phyloP scores from a whole-genome alignment of 2,888 invertebrate genomes.

The Escarpia spicata region DNA sequence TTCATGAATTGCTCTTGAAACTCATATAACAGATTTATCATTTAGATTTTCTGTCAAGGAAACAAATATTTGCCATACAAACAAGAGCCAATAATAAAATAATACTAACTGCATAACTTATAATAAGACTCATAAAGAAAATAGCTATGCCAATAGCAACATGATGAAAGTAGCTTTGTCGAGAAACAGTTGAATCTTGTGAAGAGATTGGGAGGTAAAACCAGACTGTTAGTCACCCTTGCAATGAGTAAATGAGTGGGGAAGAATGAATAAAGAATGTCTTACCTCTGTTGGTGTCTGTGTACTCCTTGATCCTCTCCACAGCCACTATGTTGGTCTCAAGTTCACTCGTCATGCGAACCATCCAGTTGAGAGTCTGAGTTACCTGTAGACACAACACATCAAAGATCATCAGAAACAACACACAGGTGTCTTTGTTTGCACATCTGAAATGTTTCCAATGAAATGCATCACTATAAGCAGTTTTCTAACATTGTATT shows the following conservation, averaged over 20 bases:
- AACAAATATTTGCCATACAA: constrained; percentile 31
- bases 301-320: constrained; percentile 95
- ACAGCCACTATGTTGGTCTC: constrained; percentile 98
- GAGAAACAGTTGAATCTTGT: neutral
- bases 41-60: neutral
- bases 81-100: too few species aligned
- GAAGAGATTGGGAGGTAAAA: too few species aligned
- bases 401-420: neutral
- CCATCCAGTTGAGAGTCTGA: constrained; percentile 94
- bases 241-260: neutral
- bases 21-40: too few species aligned
- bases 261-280: neutral
- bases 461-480: too few species aligned
- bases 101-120: too few species aligned
- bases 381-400: constrained; percentile 75
- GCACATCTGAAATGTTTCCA: too few species aligned
- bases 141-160: neutral
- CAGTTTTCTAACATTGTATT: too few species aligned
- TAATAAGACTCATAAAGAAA: neutral
- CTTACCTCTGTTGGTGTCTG: constrained; percentile 68
- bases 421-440: neutral
- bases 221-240: neutral
- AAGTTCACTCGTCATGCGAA: constrained; percentile 94
- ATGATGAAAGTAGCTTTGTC: neutral
- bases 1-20: too few species aligned